Conservation (phyloP, 1,140 invertebrate species). For the Diorhabda carinulata region DNA sequence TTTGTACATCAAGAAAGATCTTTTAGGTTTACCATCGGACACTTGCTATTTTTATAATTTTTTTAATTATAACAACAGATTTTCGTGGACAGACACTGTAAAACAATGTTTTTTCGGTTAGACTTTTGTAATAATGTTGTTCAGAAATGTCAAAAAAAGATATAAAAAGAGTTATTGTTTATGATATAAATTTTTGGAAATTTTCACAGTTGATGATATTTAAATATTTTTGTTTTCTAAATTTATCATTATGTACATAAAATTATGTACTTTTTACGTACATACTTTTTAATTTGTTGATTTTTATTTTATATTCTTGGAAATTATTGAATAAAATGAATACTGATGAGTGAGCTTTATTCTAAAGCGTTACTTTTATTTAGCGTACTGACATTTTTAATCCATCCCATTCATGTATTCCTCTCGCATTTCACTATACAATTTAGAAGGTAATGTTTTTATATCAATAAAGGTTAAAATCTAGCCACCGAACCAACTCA, state of each 20-base stretch:
- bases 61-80: too few species aligned
- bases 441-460: too few species aligned
- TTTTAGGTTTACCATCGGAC: too few species aligned
- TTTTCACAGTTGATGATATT: slow-evolving; percentile 15
- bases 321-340: slow-evolving; percentile 10
- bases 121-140: slow-evolving; percentile 10
- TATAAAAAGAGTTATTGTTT: slow-evolving; percentile 14
- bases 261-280: slow-evolving; percentile 16
- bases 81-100: background rate
- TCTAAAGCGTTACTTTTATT: background rate
- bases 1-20: too few species aligned
- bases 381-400: too few species aligned
- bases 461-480: too few species aligned
- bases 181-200: slow-evolving; percentile 12
- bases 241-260: slow-evolving; percentile 13
- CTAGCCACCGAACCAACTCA: too few species aligned
- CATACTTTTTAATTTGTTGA: slow-evolving; percentile 16
- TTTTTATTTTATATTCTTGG: slow-evolving; percentile 18
- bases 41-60: too few species aligned
- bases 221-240: slow-evolving; percentile 19
- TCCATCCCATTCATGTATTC: too few species aligned
- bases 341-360: slow-evolving; percentile 6
- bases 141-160: slow-evolving; percentile 3
- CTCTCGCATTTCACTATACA: too few species aligned
- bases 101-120: slow-evolving; percentile 14